Percentiles rank a stretch among this genome's conserved stretches.
These are phyloP conservation scores for Tupiocoris notatus DNA, from an alignment of 2,888 invertebrate species.

Conservation along the genomic window DNA sequence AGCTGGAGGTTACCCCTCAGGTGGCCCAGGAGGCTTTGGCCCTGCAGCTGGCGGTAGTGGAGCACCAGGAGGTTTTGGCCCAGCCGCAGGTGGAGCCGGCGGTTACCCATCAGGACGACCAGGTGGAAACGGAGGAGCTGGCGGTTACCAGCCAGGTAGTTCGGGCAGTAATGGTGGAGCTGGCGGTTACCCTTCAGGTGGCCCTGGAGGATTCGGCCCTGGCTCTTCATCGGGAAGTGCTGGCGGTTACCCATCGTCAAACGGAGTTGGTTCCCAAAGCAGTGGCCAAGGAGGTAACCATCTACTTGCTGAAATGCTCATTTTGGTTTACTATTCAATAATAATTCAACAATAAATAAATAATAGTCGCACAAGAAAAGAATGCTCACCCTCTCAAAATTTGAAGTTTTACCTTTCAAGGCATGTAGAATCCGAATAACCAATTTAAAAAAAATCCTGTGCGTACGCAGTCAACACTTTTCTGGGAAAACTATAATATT, in stretches of 20 bases:
- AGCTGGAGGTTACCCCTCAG: conserved; percentile 18
- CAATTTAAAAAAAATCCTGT: no score
- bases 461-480: no score
- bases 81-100: conserved; percentile 2
- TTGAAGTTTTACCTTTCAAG: no score
- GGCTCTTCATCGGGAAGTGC: neutral
- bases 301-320: neutral
- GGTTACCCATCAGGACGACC: conserved; percentile 29
- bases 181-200: conserved; percentile 33
- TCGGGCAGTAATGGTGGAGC: conserved; percentile 16
- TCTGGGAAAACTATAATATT: no score
- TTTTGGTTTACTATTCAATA: no score
- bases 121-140: conserved; percentile 17
- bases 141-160: conserved; percentile 28
- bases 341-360: no score
- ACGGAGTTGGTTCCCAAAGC: neutral
- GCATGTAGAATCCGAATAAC: no score
- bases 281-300: conserved; percentile 5
- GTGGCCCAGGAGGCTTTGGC: conserved; percentile 13
- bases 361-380: no score
- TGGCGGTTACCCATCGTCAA: conserved; percentile 10
- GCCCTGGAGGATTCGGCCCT: conserved; percentile 22
- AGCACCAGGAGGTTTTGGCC: neutral
- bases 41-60: neutral
- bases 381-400: no score